Conservation (phyloP, 2,797 vertebrate species). For the Sylvia borin region DNA sequence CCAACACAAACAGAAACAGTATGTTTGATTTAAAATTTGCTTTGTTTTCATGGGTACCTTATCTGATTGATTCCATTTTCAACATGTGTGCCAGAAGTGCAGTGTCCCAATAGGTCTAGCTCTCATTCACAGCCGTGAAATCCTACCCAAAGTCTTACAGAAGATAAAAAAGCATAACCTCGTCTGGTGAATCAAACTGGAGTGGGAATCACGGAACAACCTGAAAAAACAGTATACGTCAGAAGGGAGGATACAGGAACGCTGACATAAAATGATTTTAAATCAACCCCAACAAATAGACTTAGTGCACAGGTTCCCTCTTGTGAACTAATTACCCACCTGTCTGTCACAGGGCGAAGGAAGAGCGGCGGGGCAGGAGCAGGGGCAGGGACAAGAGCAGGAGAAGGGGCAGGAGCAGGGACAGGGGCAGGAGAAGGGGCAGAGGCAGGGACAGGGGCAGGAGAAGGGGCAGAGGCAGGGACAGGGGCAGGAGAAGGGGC, state of each 20-base stretch:
- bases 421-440: not conserved
- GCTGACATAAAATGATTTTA: not conserved
- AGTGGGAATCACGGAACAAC: not conserved
- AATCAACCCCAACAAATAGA: not conserved
- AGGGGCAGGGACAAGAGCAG: no score
- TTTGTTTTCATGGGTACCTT: not conserved
- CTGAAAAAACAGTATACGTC: not conserved
- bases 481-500: no score
- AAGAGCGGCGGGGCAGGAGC: accelerated
- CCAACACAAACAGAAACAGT: accelerated
- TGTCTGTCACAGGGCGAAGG: accelerated
- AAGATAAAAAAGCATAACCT: not conserved
- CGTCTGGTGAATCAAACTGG: not conserved
- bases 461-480: no score
- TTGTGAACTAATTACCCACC: accelerated
- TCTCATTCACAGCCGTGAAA: not conserved
- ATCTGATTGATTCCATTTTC: not conserved
- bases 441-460: no score
- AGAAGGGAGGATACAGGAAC: not conserved
- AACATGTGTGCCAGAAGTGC: not conserved
- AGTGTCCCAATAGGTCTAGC: not conserved
- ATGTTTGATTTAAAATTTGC: not conserved
- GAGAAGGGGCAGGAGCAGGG: no score
- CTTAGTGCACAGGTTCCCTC: no score
- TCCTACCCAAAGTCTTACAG: not conserved